Base-by-base conservation (phyloP, 1,140 invertebrate species). In the Paralvinella palmiformis region DNA sequence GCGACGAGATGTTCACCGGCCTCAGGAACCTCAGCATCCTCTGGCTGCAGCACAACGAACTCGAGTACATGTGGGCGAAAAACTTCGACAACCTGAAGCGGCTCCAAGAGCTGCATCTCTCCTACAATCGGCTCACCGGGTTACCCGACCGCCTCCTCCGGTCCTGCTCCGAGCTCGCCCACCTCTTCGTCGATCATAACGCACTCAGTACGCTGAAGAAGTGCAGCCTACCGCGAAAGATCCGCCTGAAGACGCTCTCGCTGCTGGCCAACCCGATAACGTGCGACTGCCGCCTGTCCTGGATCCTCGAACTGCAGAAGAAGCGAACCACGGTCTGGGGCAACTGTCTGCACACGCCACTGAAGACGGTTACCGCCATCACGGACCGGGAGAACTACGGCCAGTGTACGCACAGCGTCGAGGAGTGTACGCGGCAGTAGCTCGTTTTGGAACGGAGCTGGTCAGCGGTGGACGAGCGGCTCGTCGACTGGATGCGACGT, bases 1-100 rank as follows among this genome's bases (percentile, higher is more conserved):
- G 86, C 65, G 88, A 90, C 59, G 83, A 84, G 13, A 86, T 88
- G 0, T 90, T 91, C 73, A 83, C 83, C 53, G 83, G 88, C 62
- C 80, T 89, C 68, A 80, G 79, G 2, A 81, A 84, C 36, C 77
- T 91, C 3, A 81, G 85, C 20, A 87, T 88, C 68, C 79, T 91
- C 50, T 86, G 88, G 60, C 77, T 91, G 65, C 85, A 85, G 61
- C 82, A 84, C 62, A 91, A 91, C 76, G 85, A 86, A 66, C 85
- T 91, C 60, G n/a, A 32, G 15, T 31, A 20, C 13, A 6, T 60
- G 10, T 66, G 64, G 64, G 31, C 32, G 20, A n/a, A 31, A 33
- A 60, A 33, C 20, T 56, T 66, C 32, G 52, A 64, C 24, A 36
- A 36, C 20, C 48, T 66, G 13, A n/a, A 35, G 1, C 41, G 32